Evolutionary conservation across 2,888 invertebrate species (phyloP).

Genomic region (Acronicta aceris): DNA sequence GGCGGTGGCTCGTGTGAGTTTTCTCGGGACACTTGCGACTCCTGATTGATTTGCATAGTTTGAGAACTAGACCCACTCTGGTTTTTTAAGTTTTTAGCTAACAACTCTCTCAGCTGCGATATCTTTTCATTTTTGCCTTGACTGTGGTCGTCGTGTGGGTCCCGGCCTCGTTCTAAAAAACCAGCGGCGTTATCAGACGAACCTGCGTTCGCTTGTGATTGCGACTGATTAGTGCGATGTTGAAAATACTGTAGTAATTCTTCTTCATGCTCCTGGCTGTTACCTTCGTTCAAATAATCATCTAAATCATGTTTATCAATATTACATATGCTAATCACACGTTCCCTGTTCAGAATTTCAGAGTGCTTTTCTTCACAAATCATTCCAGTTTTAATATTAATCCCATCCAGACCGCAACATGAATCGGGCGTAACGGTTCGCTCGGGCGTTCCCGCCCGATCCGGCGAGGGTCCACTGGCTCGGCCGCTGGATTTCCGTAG

Average conservation of each 20-base stretch:
- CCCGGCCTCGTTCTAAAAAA: conserved; percentile 83
- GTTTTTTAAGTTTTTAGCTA: conserved; percentile 91
- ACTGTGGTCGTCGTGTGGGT: conserved; percentile 85
- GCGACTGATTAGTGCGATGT: conserved; percentile 77
- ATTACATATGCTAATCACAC: conserved; percentile 93
- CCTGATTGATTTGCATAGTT: conserved; percentile 65
- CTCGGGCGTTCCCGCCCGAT: conserved; percentile 72
- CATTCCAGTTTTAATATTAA: conserved; percentile 80
- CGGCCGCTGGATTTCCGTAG: conserved; percentile 66
- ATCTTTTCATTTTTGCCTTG: conserved; percentile 91
- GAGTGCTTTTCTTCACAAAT: conserved; percentile 86
- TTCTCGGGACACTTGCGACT: conserved; percentile 62
- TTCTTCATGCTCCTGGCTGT: conserved; percentile 95
- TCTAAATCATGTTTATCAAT: conserved; percentile 95
- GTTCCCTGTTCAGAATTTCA: conserved; percentile 90
- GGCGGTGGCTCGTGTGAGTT: conserved; percentile 66
- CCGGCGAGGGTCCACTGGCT: conserved; percentile 77
- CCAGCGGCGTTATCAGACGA: conserved; percentile 58
- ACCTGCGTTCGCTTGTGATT: conserved; percentile 50
- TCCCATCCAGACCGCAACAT: conserved; percentile 86
- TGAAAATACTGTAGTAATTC: conserved; percentile 95
- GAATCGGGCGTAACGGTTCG: conserved; percentile 80
- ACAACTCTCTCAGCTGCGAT: conserved; percentile 92
- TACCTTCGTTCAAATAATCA: conserved; percentile 93
- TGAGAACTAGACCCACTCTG: conserved; percentile 77